Evolutionary conservation across 2,113 vertebrate species (phyloP).

Genomic region (Corynorhinus townsendii): DNA sequence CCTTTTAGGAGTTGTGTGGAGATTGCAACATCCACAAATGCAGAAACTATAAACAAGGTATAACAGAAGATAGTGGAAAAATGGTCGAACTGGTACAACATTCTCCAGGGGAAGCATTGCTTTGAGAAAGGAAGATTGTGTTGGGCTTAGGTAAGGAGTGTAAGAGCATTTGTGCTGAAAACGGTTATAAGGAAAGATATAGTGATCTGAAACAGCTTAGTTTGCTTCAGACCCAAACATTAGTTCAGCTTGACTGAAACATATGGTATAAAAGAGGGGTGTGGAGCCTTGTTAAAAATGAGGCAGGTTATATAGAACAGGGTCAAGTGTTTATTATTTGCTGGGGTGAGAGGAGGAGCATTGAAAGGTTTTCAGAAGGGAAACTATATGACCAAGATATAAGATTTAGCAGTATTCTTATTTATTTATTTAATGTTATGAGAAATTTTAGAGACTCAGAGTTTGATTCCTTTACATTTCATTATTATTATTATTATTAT

Average conservation of each 20-base stretch:
- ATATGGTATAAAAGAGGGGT: neutral
- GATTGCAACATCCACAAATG: neutral
- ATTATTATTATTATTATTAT: too few relatives aligned
- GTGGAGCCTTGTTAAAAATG: neutral
- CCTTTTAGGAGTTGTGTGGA: neutral
- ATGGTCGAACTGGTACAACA: neutral
- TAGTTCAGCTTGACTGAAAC: neutral
- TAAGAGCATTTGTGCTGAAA: neutral
- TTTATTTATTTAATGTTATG: neutral
- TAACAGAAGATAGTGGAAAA: neutral
- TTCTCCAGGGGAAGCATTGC: neutral
- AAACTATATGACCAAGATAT: neutral
- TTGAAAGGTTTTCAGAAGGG: neutral
- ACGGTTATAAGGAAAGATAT: neutral
- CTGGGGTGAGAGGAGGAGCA: fast-evolving
- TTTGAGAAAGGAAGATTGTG: conserved; percentile 10
- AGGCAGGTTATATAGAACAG: neutral
- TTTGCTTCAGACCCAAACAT: neutral
- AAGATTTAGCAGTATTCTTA: neutral
- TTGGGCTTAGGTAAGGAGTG: neutral
- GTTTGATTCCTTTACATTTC: neutral
- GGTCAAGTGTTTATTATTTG: neutral
- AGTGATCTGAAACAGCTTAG: neutral
- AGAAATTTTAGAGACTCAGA: neutral
- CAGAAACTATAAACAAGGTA: neutral